A percentile compares a stretch with the other conserved stretches of the same genome.
phyloP scores from a whole-genome alignment of 2,888 invertebrate genomes.

The Acronicta alni region DNA sequence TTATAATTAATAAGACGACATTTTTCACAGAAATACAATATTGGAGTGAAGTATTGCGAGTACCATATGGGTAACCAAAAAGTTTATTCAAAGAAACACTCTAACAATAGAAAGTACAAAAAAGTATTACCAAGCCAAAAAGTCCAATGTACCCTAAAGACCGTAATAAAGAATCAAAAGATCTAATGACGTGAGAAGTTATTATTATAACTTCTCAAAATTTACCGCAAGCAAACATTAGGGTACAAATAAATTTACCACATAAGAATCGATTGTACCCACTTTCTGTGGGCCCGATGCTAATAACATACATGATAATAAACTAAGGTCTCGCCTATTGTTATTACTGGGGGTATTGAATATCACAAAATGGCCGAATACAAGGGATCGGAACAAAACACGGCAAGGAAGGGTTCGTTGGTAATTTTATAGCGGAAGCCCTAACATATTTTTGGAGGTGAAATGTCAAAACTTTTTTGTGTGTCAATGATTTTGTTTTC shows the following conservation, averaged over 20 bases:
- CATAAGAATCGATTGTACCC: neutral
- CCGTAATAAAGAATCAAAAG: constrained; percentile 7
- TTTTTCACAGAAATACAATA: neutral
- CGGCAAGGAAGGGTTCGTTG: constrained; percentile 63
- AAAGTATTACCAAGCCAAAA: constrained; percentile 10
- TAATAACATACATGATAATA: constrained; percentile 70
- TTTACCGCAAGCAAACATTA: constrained; percentile 31
- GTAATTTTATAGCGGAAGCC: constrained; percentile 71
- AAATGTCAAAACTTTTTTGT: constrained; percentile 55
- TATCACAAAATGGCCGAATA: constrained; percentile 69
- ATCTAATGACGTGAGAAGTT: constrained; percentile 31
- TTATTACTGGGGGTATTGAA: constrained; percentile 73
- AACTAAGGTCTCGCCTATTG: constrained; percentile 64
- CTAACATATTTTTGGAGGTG: constrained; percentile 68
- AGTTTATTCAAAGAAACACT: constrained; percentile 1
- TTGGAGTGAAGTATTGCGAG: neutral
- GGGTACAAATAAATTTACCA: neutral
- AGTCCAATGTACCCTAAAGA: constrained; percentile 3
- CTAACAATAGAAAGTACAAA: constrained; percentile 3
- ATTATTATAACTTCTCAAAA: constrained; percentile 36
- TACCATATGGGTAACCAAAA: neutral
- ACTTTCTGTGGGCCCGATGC: constrained; percentile 54
- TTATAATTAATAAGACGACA: neutral
- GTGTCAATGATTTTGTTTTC: constrained; percentile 22
- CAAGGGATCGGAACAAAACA: constrained; percentile 67